Evolutionary conservation across 2,797 vertebrate genomes (phyloP), one percentile per base, ranked within the genome.

Genomic region (Clarias fuscus): DNA sequence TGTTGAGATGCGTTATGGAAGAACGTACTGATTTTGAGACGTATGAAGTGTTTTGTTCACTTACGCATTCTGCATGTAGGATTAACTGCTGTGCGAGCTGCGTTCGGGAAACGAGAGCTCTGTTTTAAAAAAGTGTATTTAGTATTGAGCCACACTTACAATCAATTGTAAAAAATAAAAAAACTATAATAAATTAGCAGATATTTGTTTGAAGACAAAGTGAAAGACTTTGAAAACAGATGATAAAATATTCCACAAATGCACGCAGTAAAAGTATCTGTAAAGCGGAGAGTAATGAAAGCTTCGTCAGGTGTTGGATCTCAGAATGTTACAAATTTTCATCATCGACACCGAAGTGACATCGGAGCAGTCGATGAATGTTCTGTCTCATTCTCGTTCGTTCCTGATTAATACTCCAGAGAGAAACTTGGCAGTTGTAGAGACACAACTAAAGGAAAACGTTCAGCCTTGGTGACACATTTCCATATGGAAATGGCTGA

Each of bases 351-450:
- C 27, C 22, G 65, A 82, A 88, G 40, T 88, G 85, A 77, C 68
- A 70, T 90, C 71, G 84, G 73, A 86, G 86, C 76, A 84, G 72
- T 85, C 84, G 88, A 89, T 87, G 30, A 37, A 53, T 27, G 5
- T 72, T 17, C 70, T 85, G 62, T 43, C 86, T 73, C 4, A 6
- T 53, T 80, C 68, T 79, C 59, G 40, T 30, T 80, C 73, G 14
- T 59, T 79, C 80, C 56, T 83, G 72, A 70, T 73, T 65, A 81
- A 62, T 30, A 6, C 30, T 59, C 20, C 77, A 62, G 30, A 62
- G 77, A 76, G 11, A 62, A 62, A 15, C 18, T 5, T 62, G 77
- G 59, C 77, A 79, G 33, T 15, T 33, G 61, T 62, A 15, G 24
- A 79, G 33, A 40, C 6, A 24, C 59, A 30, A 58, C 53, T 79